A percentile compares a stretch with the other conserved stretches of the same genome.
Evolutionary conservation across 1,140 invertebrate species (phyloP).

Genomic region (Cardiocondyla obscurior): DNA sequence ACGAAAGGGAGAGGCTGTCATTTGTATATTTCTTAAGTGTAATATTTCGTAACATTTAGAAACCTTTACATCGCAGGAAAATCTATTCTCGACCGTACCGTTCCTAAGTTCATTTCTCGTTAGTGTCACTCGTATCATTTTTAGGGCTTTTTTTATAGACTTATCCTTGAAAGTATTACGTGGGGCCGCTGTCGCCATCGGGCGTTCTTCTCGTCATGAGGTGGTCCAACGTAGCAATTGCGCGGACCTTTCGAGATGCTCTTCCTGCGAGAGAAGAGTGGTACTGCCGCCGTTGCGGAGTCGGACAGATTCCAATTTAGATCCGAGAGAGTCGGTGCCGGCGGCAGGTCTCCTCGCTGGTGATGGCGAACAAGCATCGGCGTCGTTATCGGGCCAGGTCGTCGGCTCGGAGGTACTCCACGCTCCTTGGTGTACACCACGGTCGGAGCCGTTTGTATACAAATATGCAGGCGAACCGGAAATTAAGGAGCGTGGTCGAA

Average conservation of each 20-base stretch:
- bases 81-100: background rate
- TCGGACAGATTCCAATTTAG: conserved; percentile 74
- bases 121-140: background rate
- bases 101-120: background rate
- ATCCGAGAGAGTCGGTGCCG: conserved; percentile 60
- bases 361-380: conserved; percentile 42
- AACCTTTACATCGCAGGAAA: background rate
- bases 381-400: conserved; percentile 36
- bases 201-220: conserved; percentile 5
- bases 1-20: background rate
- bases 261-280: background rate
- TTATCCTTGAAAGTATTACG: background rate
- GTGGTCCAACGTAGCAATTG: conserved; percentile 21
- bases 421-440: background rate
- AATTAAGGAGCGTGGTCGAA: conserved; percentile 68
- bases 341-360: conserved; percentile 11
- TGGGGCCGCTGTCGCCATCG: background rate
- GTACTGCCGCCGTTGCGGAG: background rate
- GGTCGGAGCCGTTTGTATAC: conserved; percentile 57
- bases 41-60: background rate
- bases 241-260: conserved; percentile 31
- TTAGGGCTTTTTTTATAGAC: background rate
- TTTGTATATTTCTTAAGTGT: background rate
- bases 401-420: background rate
- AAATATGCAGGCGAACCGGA: conserved; percentile 68